phyloP scores from a whole-genome alignment of 2,113 vertebrate genomes.

The Ibidorhyncha struthersii region DNA sequence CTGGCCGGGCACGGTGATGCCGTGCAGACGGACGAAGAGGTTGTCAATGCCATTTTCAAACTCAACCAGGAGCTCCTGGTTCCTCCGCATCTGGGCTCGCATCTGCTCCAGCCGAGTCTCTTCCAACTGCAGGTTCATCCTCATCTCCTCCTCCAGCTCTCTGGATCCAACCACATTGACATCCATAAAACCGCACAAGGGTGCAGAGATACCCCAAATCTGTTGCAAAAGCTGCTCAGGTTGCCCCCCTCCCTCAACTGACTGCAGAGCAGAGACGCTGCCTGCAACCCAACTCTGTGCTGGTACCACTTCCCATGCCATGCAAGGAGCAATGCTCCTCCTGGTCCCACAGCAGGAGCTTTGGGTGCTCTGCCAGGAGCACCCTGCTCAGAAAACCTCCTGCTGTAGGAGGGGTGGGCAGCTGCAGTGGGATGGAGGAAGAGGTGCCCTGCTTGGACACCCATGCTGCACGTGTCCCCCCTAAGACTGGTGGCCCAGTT shows the following conservation, averaged over 20 bases:
- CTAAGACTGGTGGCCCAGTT: background rate
- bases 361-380: background rate
- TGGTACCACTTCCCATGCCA: background rate
- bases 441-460: background rate
- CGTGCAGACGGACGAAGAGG: background rate
- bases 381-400: background rate
- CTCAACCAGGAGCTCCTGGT: background rate
- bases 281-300: background rate
- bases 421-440: background rate
- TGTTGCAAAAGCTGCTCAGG: background rate
- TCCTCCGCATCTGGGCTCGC: background rate
- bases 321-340: background rate
- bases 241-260: too few species aligned
- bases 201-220: background rate
- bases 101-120: background rate
- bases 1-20: background rate
- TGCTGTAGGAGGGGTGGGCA: rapidly evolving
- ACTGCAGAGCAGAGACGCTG: background rate
- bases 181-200: background rate
- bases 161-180: background rate
- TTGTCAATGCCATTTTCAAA: background rate
- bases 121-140: background rate
- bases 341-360: background rate
- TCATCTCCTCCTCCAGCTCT: background rate
- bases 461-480: rapidly evolving